Conservation (phyloP, 2,888 invertebrate species). For the Muschampia plurimacula region DNA sequence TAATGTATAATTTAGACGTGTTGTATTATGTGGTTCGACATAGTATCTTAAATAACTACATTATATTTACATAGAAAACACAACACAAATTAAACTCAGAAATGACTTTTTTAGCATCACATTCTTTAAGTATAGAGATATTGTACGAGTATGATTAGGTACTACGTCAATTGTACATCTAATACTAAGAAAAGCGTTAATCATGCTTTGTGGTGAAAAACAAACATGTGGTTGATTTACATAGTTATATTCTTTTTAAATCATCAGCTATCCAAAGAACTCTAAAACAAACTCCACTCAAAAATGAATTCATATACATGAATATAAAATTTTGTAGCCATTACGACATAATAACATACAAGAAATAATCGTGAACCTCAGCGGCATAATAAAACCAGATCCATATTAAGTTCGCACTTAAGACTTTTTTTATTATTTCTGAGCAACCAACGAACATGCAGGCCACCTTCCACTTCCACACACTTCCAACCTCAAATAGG, state of each 20-base stretch:
- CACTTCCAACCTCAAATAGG: too few species aligned
- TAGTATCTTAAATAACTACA: too few species aligned
- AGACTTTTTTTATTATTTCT: too few species aligned
- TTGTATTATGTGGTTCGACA: too few species aligned
- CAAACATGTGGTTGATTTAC: background rate
- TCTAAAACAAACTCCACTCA: background rate
- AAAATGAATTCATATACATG: background rate
- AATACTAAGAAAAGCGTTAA: background rate
- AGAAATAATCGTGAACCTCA: background rate
- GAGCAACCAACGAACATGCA: too few species aligned
- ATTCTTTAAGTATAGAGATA: background rate
- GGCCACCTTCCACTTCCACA: too few species aligned
- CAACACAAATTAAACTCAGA: too few species aligned
- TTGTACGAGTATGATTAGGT: background rate
- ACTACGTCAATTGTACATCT: background rate
- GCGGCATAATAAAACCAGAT: conserved; percentile 61
- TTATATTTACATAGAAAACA: too few species aligned
- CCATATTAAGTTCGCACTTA: too few species aligned
- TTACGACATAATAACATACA: background rate
- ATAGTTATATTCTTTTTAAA: background rate
- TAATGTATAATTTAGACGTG: too few species aligned
- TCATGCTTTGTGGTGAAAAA: background rate
- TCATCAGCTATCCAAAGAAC: background rate
- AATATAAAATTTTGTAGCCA: background rate
- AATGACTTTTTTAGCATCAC: background rate